phyloP scores from a whole-genome alignment of 2,888 invertebrate genomes.

The Nezara viridula region DNA sequence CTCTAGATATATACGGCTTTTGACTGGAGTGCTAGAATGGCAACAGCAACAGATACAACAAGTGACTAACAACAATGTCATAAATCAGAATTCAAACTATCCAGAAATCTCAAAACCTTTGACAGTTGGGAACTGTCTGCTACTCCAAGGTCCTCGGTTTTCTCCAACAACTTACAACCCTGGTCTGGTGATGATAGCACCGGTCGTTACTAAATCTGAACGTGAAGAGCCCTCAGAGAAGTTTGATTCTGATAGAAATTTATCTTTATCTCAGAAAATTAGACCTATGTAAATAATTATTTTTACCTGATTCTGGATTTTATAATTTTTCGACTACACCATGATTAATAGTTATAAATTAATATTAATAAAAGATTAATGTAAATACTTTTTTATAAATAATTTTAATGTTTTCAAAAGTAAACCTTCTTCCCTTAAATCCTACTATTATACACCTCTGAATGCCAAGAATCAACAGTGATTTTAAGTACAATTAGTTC shows the following conservation, averaged over 20 bases:
- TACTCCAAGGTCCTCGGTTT: conserved; percentile 18
- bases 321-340: not conserved
- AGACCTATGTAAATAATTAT: conserved; percentile 33
- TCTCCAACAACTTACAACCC: conserved; percentile 33
- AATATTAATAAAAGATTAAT: not conserved
- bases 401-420: too few relatives aligned
- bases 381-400: not conserved
- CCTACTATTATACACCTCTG: too few relatives aligned
- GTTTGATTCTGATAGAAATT: not conserved
- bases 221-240: conserved; percentile 36
- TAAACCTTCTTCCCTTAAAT: too few relatives aligned
- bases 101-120: conserved; percentile 60
- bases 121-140: conserved; percentile 45
- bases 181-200: conserved; percentile 53
- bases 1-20: conserved; percentile 85
- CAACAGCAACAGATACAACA: conserved; percentile 74
- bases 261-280: not conserved
- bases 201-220: conserved; percentile 49
- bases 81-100: conserved; percentile 71
- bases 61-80: conserved; percentile 71
- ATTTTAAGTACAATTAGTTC: too few relatives aligned
- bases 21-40: conserved; percentile 91
- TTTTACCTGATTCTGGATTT: not conserved
- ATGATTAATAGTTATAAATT: not conserved
- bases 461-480: too few relatives aligned